Evolutionary conservation across 2,113 vertebrate genomes (phyloP).

Genomic region (Crotophaga sulcirostris): DNA sequence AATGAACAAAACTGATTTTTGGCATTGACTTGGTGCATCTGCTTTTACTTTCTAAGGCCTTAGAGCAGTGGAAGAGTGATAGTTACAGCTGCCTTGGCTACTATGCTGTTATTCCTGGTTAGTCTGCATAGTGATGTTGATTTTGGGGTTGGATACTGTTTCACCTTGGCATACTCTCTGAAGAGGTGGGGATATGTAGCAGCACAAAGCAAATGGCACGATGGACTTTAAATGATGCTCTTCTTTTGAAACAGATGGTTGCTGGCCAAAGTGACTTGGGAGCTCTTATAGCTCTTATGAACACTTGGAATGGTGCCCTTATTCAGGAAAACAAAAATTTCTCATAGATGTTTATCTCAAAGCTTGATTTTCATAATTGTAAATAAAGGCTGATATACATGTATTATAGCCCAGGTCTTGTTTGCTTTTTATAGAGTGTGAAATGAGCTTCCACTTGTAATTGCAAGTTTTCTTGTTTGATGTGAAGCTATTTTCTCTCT

Average conservation of each 20-base stretch:
- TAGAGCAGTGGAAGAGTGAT: neutral
- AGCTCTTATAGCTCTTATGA: neutral
- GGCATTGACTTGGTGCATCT: neutral
- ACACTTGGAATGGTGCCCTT: neutral
- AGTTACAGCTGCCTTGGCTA: neutral
- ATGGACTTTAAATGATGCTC: neutral
- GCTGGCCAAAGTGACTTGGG: neutral
- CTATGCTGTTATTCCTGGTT: neutral
- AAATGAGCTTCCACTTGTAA: conserved; percentile 21
- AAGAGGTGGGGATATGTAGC: neutral
- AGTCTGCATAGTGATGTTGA: neutral
- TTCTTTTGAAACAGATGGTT: neutral
- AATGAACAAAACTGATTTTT: neutral
- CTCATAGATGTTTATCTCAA: neutral
- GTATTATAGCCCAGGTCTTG: neutral
- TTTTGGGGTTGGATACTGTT: neutral
- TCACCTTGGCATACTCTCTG: neutral
- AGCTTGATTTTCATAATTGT: neutral
- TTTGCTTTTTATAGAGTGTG: conserved; percentile 1
- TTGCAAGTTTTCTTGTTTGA: conserved; percentile 3
- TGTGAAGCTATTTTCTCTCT: neutral
- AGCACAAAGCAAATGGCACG: neutral
- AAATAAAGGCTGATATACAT: neutral
- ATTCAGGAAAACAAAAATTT: neutral
- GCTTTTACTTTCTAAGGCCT: neutral